Conservation (phyloP, 2,797 vertebrate species). For the Aselliscus stoliczkanus region DNA sequence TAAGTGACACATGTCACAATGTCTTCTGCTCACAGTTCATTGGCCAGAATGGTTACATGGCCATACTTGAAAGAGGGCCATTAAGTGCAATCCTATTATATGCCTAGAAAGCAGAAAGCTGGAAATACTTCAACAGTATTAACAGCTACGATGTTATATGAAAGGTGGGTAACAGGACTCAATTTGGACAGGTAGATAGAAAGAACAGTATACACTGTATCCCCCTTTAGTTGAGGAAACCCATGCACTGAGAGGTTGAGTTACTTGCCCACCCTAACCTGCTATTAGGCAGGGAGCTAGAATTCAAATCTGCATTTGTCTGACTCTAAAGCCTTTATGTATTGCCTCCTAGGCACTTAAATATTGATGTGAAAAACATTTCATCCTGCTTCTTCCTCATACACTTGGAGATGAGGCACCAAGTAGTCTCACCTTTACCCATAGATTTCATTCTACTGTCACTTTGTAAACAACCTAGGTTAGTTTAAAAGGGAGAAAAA, state of each 20-base stretch:
- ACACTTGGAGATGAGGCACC: neutral
- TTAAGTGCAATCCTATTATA: neutral
- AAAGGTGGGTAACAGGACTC: neutral
- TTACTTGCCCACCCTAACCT: neutral
- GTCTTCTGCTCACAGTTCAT: neutral
- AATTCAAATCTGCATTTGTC: neutral
- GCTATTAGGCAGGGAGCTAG: neutral
- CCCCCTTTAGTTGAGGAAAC: neutral
- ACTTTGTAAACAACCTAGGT: neutral
- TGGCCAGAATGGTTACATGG: neutral
- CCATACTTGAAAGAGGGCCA: neutral
- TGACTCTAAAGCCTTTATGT: neutral
- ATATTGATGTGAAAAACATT: neutral
- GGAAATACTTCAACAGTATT: neutral
- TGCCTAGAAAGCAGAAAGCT: neutral
- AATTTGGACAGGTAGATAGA: neutral
- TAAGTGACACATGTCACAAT: neutral
- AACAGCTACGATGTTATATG: neutral
- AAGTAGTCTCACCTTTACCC: neutral
- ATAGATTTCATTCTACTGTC: neutral
- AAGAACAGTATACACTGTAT: neutral
- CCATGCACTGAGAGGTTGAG: neutral
- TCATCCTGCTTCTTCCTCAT: neutral
- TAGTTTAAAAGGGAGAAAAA: neutral
- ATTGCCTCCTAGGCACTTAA: neutral